Conservation (phyloP, 2,113 vertebrate genomes). For the Haemorhous mexicanus region DNA sequence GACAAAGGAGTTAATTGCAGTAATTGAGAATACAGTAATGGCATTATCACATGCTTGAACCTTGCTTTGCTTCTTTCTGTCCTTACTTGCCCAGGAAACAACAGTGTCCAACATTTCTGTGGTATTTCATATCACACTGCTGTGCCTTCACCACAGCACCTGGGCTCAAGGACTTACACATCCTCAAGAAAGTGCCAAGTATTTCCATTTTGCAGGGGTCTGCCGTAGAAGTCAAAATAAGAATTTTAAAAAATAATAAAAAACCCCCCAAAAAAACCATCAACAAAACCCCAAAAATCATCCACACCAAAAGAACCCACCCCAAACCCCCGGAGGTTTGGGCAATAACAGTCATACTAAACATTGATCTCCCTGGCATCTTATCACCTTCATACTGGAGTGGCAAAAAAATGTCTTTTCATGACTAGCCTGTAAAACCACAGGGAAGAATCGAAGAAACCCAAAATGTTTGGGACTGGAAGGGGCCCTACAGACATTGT, state of each 20-base stretch:
- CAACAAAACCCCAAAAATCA: background rate
- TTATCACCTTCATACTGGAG: background rate
- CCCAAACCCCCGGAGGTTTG: background rate
- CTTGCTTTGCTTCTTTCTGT: too few species aligned
- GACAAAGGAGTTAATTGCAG: too few species aligned
- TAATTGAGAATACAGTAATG: too few species aligned
- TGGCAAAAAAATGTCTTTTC: background rate
- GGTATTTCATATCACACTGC: background rate
- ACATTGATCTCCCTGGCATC: background rate
- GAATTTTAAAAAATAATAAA: background rate
- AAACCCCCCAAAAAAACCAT: background rate
- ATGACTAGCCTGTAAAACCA: background rate
- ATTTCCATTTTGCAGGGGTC: rapidly evolving
- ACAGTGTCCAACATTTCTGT: background rate
- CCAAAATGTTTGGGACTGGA: background rate
- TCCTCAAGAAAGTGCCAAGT: background rate
- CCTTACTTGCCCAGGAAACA: too few species aligned
- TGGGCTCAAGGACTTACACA: background rate
- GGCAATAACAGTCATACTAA: background rate
- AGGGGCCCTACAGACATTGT: background rate
- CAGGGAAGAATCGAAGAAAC: background rate
- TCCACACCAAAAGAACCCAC: background rate
- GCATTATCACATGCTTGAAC: too few species aligned
- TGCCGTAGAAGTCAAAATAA: background rate
- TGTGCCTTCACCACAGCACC: background rate